phyloP scores from a whole-genome alignment of 1,140 invertebrate species.

The Diachasmimorpha longicaudata region DNA sequence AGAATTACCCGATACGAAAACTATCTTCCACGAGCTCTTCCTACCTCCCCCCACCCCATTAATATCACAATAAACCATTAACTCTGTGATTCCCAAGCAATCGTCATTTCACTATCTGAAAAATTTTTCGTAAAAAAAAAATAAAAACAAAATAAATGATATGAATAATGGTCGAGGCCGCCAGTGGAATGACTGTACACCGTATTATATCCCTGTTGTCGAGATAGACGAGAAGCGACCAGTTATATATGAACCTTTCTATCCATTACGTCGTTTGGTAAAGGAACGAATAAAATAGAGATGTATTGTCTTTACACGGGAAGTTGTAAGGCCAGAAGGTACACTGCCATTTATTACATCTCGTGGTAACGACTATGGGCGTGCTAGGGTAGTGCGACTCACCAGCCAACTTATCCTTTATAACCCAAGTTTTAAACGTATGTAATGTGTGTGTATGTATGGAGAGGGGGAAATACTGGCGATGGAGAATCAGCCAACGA shows the following conservation, averaged over 20 bases:
- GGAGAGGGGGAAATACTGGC: not conserved
- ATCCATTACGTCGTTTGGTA: slow-evolving; percentile 38
- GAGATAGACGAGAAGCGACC: slow-evolving; percentile 2
- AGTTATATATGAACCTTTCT: slow-evolving; percentile 28
- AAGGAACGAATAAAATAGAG: slow-evolving; percentile 44
- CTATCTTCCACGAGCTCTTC: too few relatives aligned
- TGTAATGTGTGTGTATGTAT: not conserved
- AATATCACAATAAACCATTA: not conserved
- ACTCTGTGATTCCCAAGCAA: not conserved
- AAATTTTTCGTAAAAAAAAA: not conserved
- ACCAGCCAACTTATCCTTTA: not conserved
- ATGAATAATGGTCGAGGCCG: not conserved
- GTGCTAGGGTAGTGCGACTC: slow-evolving; percentile 10
- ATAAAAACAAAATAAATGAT: not conserved
- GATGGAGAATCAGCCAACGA: not conserved
- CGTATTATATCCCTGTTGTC: slow-evolving; percentile 13
- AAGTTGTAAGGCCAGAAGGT: slow-evolving; percentile 37
- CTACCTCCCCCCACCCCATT: not conserved
- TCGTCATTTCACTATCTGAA: not conserved
- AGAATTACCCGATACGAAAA: too few relatives aligned
- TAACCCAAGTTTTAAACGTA: not conserved
- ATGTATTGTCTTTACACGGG: slow-evolving; percentile 47
- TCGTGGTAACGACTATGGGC: slow-evolving; percentile 27
- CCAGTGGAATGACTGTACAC: not conserved
- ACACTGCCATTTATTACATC: slow-evolving; percentile 38